Evolutionary conservation across 2,113 vertebrate species (phyloP), one percentile per base, ranked within the genome.

Genomic region (Corynorhinus townsendii): DNA sequence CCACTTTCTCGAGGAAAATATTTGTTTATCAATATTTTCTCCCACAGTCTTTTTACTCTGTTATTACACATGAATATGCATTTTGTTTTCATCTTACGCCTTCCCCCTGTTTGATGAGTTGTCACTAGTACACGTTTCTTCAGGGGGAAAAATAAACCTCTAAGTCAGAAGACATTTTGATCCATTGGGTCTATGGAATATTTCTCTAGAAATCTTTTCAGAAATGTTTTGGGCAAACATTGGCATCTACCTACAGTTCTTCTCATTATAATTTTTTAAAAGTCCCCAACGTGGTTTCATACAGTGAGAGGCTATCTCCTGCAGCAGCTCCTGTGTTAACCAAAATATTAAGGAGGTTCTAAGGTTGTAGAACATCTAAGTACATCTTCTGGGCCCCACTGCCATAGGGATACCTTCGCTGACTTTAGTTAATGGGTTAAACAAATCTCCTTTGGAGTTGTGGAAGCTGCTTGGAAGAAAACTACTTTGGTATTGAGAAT

Each of bases 1-100:
- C 56, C 62, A 66, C 87, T 96, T 95, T 95, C 84, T 94, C 71
- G 90, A 94, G 96, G 96, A 97, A 93, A 97, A 93, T 96, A 86
- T 87, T 96, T 96, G 86, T 89, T 95, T 96, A 90, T 96, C 96
- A 95, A 92, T 90, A 93, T 96, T 94, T 93, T 93, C 88, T 95
- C 52, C 90, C 89, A 35, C 19, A 20, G 72, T 94, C 54, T 91
- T 90, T 93, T 96, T 72, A 77, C 77, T 94, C 24, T 90, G 94
- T 96, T 94, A 94, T 93, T 96, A 94, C 47, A 96, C 77, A 92
- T 96, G 96, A 97, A 97, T 96, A 97, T 96, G 88, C 96, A 97
- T 97, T 96, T 93, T 73, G 45, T 72, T 93, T 81, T 49, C 49
- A 68, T 90, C 79, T 92, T 90, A 49, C 68, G 90, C 47, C 20